Conservation (phyloP, 2,888 invertebrate species). For the Petrolisthes cinctipes region DNA sequence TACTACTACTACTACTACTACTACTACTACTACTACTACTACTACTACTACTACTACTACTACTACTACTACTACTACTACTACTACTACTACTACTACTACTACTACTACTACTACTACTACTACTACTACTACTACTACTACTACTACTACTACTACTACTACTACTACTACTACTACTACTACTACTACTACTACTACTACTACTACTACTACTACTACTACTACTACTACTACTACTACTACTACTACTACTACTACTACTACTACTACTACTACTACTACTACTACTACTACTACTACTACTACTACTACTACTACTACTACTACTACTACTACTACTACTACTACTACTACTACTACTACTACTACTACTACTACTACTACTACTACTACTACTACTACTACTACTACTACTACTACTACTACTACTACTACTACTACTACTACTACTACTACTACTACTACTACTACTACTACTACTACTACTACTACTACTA, state of each 20-base stretch:
- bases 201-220: no score
- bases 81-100: slow-evolving; percentile 1
- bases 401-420: neutral
- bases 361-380: neutral
- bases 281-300: no score
- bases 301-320: no score
- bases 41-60: neutral
- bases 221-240: no score
- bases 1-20: neutral
- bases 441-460: neutral
- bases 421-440: neutral
- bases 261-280: no score
- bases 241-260: no score
- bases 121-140: neutral
- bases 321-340: neutral
- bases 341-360: neutral
- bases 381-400: neutral
- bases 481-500: neutral
- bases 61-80: neutral
- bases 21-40: neutral
- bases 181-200: no score
- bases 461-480: neutral
- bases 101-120: slow-evolving; percentile 1
- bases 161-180: no score
- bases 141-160: slow-evolving; percentile 1